phyloP scores from a whole-genome alignment of 2,888 invertebrate genomes.

The Netelia virgata region DNA sequence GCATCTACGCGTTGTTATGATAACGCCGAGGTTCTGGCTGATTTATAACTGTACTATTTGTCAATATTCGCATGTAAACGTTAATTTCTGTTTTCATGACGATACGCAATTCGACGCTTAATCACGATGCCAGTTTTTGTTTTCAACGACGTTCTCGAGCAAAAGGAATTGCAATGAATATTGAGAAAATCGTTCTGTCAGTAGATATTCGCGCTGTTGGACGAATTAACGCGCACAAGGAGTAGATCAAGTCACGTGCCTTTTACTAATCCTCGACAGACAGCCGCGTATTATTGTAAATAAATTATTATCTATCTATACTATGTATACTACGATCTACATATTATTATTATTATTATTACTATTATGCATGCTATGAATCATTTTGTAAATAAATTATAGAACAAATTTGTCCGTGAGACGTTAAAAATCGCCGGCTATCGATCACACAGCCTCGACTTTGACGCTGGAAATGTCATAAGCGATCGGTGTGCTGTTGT shows the following conservation, averaged over 20 bases:
- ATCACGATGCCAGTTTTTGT: slow-evolving; percentile 62
- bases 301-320: slow-evolving; percentile 71
- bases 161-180: neutral
- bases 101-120: slow-evolving; percentile 23
- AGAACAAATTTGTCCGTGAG: slow-evolving; percentile 43
- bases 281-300: slow-evolving; percentile 71
- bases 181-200: neutral
- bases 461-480: slow-evolving; percentile 50
- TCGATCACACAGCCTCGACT: slow-evolving; percentile 30
- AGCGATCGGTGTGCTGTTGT: neutral
- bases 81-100: neutral
- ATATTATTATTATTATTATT: slow-evolving; percentile 61
- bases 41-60: neutral
- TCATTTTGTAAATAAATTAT: slow-evolving; percentile 74
- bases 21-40: neutral
- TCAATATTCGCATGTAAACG: neutral
- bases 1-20: neutral
- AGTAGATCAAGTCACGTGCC: neutral
- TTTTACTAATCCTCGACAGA: slow-evolving; percentile 38
- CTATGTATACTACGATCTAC: slow-evolving; percentile 65
- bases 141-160: slow-evolving; percentile 15
- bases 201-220: neutral
- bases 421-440: slow-evolving; percentile 39
- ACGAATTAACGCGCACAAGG: neutral
- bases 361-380: slow-evolving; percentile 59